Conservation (phyloP, 2,113 vertebrate genomes). For the Pseudorhombus dupliciocellatus region DNA sequence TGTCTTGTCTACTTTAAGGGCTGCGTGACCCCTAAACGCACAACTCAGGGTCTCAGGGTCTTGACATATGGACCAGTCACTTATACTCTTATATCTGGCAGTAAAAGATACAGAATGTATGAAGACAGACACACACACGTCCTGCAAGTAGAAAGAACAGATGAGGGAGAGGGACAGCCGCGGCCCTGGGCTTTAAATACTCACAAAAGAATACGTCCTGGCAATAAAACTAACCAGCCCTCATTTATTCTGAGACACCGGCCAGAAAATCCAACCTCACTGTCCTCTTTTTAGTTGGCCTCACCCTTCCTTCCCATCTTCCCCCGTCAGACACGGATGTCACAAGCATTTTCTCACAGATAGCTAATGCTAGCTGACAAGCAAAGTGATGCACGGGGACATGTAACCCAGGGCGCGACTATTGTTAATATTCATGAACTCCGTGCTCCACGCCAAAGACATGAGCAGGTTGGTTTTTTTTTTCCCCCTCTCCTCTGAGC, state of each 20-base stretch:
- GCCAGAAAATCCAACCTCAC: conserved; percentile 42
- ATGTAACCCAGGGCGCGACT: conserved; percentile 25
- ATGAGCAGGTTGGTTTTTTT: background rate
- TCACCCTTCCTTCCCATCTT: conserved; percentile 54
- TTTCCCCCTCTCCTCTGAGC: background rate
- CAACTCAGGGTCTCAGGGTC: background rate
- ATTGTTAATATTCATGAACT: conserved; percentile 56
- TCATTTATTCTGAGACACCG: conserved; percentile 24
- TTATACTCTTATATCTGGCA: background rate
- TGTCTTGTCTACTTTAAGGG: background rate
- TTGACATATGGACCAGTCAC: background rate
- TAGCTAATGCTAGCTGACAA: conserved; percentile 65
- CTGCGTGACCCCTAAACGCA: background rate
- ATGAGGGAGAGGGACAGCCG: conserved; percentile 1
- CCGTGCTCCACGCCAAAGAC: conserved; percentile 15
- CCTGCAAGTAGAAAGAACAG: conserved; percentile 9
- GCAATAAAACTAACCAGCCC: conserved; percentile 35
- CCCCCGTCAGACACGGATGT: conserved; percentile 50
- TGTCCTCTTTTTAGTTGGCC: conserved; percentile 35
- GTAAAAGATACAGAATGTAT: background rate
- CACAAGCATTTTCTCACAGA: conserved; percentile 63
- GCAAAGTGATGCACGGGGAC: conserved; percentile 48
- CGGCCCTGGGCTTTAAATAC: conserved; percentile 16
- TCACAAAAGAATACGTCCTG: conserved; percentile 28
- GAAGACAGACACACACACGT: background rate